phyloP scores from a whole-genome alignment of 2,113 vertebrate species.

The Brachyhypopomus gauderio region DNA sequence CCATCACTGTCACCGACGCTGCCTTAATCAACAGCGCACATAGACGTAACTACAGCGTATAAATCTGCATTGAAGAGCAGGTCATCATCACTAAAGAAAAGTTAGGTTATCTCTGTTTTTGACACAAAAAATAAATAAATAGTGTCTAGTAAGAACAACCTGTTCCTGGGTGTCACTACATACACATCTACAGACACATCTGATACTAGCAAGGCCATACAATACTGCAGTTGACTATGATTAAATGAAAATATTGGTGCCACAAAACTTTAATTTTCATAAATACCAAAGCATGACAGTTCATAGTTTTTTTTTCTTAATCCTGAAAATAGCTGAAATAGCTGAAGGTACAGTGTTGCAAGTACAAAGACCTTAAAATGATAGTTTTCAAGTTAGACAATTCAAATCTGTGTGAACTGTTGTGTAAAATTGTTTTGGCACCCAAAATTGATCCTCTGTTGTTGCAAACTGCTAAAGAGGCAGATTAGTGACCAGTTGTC shows the following conservation, averaged over 20 bases:
- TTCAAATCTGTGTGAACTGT: neutral
- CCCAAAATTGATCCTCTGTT: neutral
- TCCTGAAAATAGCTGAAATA: too few relatives aligned
- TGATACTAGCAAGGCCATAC: neutral
- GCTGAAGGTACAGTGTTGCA: too few relatives aligned
- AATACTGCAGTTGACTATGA: neutral
- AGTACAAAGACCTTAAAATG: neutral
- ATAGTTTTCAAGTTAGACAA: neutral
- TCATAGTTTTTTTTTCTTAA: neutral
- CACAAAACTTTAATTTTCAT: neutral
- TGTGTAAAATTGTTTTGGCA: neutral
- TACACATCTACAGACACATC: neutral
- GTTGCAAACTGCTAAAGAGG: conserved; percentile 13
- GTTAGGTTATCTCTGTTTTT: neutral
- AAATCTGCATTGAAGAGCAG: neutral
- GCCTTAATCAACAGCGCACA: conserved; percentile 28
- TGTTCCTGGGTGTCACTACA: neutral
- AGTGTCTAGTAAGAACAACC: neutral
- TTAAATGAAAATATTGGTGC: neutral
- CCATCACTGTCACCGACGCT: conserved; percentile 22
- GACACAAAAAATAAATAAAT: neutral
- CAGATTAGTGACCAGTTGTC: conserved; percentile 37
- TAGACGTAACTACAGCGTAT: neutral
- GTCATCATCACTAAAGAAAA: neutral
- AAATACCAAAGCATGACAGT: neutral